Percentiles rank a stretch among this genome's conserved stretches.
These are phyloP conservation scores for Caenorhabditis wallacei DNA, from an alignment of 2,888 invertebrate species.

Conservation along the genomic window DNA sequence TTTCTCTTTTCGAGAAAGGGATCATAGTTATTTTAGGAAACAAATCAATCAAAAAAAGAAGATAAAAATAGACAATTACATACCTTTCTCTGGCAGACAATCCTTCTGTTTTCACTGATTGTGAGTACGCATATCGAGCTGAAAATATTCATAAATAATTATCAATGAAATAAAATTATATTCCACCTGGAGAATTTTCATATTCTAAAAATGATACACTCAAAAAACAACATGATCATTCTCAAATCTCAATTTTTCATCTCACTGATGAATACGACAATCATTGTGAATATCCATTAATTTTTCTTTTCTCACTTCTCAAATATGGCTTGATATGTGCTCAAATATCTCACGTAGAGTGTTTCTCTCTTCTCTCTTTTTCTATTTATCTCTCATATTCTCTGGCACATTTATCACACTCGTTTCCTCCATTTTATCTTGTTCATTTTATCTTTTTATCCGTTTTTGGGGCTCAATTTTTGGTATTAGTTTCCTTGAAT, in stretches of 20 bases:
- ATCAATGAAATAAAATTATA: not conserved
- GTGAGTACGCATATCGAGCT: slow-evolving; percentile 37
- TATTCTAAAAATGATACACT: too few relatives aligned
- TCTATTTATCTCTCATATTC: not conserved
- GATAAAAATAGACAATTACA: slow-evolving; percentile 16
- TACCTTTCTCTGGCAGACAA: slow-evolving; percentile 42
- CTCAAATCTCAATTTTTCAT: too few relatives aligned
- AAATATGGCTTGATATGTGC: slow-evolving; percentile 26
- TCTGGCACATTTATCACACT: slow-evolving; percentile 12
- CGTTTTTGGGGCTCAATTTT: not conserved
- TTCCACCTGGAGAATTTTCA: too few relatives aligned
- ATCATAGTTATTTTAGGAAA: slow-evolving; percentile 22
- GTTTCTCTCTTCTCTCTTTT: slow-evolving; percentile 25
- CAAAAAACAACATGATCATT: too few relatives aligned
- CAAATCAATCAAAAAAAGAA: not conserved
- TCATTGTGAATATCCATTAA: not conserved
- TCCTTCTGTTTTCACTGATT: slow-evolving; percentile 4
- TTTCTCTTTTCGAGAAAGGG: not conserved
- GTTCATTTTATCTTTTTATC: not conserved
- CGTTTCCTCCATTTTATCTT: slow-evolving; percentile 1
- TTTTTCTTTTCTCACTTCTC: slow-evolving; percentile 6
- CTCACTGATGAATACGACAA: slow-evolving; percentile 11
- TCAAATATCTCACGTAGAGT: slow-evolving; percentile 24
- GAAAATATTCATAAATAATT: slow-evolving; percentile 7
- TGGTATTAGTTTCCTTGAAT: not conserved